Percentiles rank a stretch among this genome's conserved stretches.
Evolutionary conservation across 2,113 vertebrate genomes (phyloP).

Genomic region (Dolichallabes microphthalmus): DNA sequence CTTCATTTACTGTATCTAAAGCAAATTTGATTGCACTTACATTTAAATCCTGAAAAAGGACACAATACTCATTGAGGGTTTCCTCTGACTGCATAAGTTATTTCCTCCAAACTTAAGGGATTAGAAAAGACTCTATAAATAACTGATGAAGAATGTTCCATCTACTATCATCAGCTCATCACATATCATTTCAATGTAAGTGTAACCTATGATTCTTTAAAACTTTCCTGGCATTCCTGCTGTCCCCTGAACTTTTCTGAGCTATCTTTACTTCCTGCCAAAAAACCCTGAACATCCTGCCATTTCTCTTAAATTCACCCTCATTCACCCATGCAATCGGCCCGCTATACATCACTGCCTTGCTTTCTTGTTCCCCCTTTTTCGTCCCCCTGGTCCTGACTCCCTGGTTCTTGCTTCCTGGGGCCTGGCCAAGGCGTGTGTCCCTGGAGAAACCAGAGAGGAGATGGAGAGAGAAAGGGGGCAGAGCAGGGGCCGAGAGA

Average conservation of each 20-base stretch:
- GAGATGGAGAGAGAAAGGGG: constrained; percentile 71
- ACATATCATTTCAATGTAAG: constrained; percentile 27
- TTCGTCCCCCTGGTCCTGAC: constrained; percentile 72
- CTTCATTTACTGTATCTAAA: constrained; percentile 5
- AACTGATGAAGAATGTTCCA: constrained; percentile 13
- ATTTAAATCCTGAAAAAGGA: constrained; percentile 1
- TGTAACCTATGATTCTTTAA: not conserved
- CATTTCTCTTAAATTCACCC: constrained; percentile 38
- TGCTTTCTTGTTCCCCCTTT: constrained; percentile 60
- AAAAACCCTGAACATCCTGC: constrained; percentile 49
- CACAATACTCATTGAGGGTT: constrained; percentile 8
- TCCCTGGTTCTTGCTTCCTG: constrained; percentile 68
- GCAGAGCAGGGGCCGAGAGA: constrained; percentile 70
- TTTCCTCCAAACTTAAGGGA: not conserved
- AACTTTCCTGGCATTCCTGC: constrained; percentile 20
- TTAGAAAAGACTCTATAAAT: not conserved
- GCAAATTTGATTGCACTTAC: constrained; percentile 13
- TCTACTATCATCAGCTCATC: constrained; percentile 24
- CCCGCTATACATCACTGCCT: constrained; percentile 53
- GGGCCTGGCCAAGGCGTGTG: constrained; percentile 72
- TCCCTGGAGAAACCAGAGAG: constrained; percentile 72
- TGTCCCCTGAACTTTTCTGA: constrained; percentile 20
- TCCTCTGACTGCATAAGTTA: constrained; percentile 8
- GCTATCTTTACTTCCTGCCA: constrained; percentile 30
- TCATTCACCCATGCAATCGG: constrained; percentile 47